Conservation (phyloP, 2,113 vertebrate species). For the Struthio camelus region DNA sequence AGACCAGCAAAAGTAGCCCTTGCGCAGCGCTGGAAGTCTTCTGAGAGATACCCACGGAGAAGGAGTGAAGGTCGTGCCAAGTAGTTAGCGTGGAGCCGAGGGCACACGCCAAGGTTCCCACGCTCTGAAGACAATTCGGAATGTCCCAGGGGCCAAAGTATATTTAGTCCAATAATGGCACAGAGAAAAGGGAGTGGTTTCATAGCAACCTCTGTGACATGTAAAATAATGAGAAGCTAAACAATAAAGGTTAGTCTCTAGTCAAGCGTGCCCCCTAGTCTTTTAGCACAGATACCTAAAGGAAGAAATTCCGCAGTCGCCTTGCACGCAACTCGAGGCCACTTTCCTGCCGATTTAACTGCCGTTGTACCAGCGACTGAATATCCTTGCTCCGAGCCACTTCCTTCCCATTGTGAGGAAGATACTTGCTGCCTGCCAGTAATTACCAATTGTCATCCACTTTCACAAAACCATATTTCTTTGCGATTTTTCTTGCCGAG, state of each 20-base stretch:
- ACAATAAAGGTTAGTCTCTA: conserved; percentile 18
- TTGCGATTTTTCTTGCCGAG: conserved; percentile 56
- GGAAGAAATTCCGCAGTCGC: not conserved
- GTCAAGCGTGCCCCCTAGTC: not conserved
- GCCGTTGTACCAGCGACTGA: not conserved
- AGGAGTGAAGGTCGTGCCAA: not conserved
- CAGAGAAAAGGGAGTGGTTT: conserved; percentile 18
- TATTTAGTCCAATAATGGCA: conserved; percentile 33
- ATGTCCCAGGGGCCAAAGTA: conserved; percentile 9
- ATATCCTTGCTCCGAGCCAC: not conserved
- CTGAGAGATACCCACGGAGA: not conserved
- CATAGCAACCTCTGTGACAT: not conserved
- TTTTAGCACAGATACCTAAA: not conserved
- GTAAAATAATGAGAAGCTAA: not conserved
- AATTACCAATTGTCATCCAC: conserved; percentile 73
- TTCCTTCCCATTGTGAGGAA: conserved; percentile 51
- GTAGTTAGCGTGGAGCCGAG: not conserved
- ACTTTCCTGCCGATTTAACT: not conserved
- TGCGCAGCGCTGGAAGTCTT: not conserved
- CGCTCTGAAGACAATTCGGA: not conserved
- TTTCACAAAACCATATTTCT: conserved; percentile 72
- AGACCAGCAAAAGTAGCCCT: not conserved
- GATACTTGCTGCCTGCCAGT: conserved; percentile 59
- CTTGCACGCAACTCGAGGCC: not conserved
- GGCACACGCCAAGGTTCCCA: conserved; percentile 16